A percentile compares a stretch with the other conserved stretches of the same genome.
Conservation (phyloP, 2,797 vertebrate genomes). For the Enteromius fasciolatus region DNA sequence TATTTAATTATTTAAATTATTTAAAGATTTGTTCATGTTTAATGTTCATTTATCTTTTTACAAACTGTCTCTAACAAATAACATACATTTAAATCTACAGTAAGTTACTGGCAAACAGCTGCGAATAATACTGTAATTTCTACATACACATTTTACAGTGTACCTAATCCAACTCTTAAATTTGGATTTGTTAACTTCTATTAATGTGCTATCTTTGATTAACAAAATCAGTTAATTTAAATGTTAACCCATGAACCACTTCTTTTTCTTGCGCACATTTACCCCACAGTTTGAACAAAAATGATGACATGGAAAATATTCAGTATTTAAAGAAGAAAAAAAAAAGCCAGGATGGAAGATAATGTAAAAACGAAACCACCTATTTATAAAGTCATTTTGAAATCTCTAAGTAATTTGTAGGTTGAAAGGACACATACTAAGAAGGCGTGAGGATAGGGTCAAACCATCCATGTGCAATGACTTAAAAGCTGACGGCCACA, state of each 20-base stretch:
- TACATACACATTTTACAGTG: too few relatives aligned
- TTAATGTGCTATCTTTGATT: background rate
- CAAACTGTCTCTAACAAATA: too few relatives aligned
- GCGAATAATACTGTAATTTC: too few relatives aligned
- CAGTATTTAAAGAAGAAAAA: background rate
- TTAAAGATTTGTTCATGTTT: too few relatives aligned
- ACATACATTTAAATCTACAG: too few relatives aligned
- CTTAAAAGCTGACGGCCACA: conserved; percentile 63
- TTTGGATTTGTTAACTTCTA: background rate
- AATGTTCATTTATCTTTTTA: too few relatives aligned
- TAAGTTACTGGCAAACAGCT: too few relatives aligned
- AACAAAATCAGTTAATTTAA: background rate
- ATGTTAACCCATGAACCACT: background rate
- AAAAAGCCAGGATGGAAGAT: background rate
- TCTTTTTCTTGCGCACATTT: background rate
- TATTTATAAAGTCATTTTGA: background rate
- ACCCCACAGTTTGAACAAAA: background rate
- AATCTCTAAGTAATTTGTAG: background rate
- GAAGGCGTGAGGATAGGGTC: conserved; percentile 58
- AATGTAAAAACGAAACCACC: background rate
- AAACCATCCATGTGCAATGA: conserved; percentile 73
- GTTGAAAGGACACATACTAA: conserved; percentile 13
- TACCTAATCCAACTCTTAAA: background rate
- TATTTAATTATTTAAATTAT: too few relatives aligned
- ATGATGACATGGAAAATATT: background rate